Base-by-base conservation (phyloP, 2,888 invertebrate species). In the Laspeyria flexula region DNA sequence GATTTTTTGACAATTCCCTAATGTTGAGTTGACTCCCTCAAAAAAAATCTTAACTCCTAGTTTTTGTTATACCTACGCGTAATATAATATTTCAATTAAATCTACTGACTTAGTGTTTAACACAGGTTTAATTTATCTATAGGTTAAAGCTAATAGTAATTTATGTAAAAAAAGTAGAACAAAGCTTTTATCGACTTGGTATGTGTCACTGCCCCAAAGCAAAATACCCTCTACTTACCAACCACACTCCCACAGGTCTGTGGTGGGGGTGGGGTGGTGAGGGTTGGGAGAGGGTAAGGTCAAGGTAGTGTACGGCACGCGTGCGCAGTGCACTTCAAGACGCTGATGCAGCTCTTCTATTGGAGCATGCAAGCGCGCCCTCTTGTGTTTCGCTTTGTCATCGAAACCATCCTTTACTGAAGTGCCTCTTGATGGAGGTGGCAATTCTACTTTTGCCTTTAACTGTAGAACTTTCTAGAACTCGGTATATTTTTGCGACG, bases 251-350 rank as follows among this genome's bases (percentile, higher is more conserved):
- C 39, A 21, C 40, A 38, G 33, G 41, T 31, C 42, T 39, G 39
- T 34, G 27, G 39, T 51, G 42, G 54, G 47, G 60, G 41, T 60
- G 43, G 60, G 59, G 54, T 42, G 40, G 59, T 50, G 53, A 43
- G 66, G 64, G 71, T 62, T 60, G 62, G 66, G 66, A 31, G 61
- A 68, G 71, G 71, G 75, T 77, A 88, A 89, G 88, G 89, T 90
- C 89, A 89, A 89, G 89, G 89, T 85, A 83, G 76, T 44, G 50
- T 16, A 27, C 9, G 45, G 7, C 63, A 72, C 86, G 89, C 89
- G 54, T 82, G 89, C 87, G 80, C 71, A 34, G 46, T 83, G 83
- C 83, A 85, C 77, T 73, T 59, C 45, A 61, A 65, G 57, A 59
- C 46, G 59, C 61, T 70, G 72, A 70, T 77, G 76, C 81, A 77